Base-by-base conservation (phyloP, 2,113 vertebrate species). In the Cephalophus harveyi region DNA sequence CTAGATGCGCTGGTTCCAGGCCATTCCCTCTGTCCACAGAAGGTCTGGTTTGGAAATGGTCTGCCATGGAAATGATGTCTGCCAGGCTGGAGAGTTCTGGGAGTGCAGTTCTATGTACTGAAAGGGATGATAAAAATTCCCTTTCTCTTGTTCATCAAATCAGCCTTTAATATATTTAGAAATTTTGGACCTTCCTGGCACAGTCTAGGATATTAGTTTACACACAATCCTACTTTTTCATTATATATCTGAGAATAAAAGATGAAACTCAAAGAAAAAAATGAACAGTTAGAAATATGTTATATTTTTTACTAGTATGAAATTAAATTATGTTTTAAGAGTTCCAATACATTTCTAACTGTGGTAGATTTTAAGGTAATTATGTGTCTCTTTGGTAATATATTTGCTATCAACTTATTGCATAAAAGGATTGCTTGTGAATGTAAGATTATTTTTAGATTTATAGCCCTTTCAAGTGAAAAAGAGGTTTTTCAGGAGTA, bases 381-480 rank as follows among this genome's bases (percentile, higher is more conserved):
- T 93, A 97, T 71, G 50, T 86, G 82, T 95, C 95, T 97, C 90
- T 59, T 95, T 46, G 25, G 83, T 86, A 94, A 97, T 91, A 46
- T 79, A 94, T 97, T 97, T 98, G 64, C 93, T 94, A 95, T 97
- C 87, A 97, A 94, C 93, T 93, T 88, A 98, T 64, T 97, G 36
- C 87, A 97, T 95, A 93, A 96, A 97, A 97, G 78, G 87, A 94
- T 97, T 97, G 91, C 89, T 85, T 96, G 89, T 83, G 89, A 94
- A 93, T 95, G 95, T 50, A 46, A 92, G 55, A 96, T 95, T 93
- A 57, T 94, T 89, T 95, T 86, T 88, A 98, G 97, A 98, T 98
- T 98, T 97, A 97, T 98, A 62, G 92, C 78, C 93, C 97, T 96
- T 92, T 97, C 96, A 97, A 96, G 93, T 28, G 89, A 94, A 86